Evolutionary conservation across 2,888 invertebrate species (phyloP), one percentile per base, ranked within the genome.

Genomic region (Ommatoiulus sabulosus): DNA sequence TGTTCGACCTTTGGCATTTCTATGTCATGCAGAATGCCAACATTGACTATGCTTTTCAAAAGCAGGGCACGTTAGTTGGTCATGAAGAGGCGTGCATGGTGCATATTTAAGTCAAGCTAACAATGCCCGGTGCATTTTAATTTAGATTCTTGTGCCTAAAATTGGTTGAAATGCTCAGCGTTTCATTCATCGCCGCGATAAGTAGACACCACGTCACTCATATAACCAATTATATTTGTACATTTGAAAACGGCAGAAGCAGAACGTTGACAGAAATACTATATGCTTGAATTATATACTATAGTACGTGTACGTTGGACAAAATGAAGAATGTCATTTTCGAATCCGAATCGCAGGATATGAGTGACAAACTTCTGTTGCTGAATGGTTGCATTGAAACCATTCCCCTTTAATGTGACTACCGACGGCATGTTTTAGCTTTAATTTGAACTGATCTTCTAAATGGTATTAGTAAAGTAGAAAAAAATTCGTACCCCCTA

Each of bases 1-100:
- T 72, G 20, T 72, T 72, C 72, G 72, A 72, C 72, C 72, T 72
- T 20, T 72, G 72, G 10, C 72, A 8, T 72, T 24, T 72, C 72
- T 2, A 24, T 72, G 72, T 72, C 5, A 5, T 24, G 10, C 72
- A 20, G 24, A 72, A 72, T 72, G 72, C 8, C 72, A 72, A 24
- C 72, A 72, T 6, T 72, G 72, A 72, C 72, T 24, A 24, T 24
- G 24, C n/a, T 24, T 72, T 72, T 72, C 24, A 72, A 72, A 24
- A 72, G 8, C 72, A 72, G 72, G 24, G 72, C n/a, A 72, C 24
- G 24, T 72, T 63, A 3, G 63, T n/a, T n/a, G 5, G n/a, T 24
- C 5, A n/a, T 72, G 72, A 0, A 20, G 20, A 72, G n/a, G 72
- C 72, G 72, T 5, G 24, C 72, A 72, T 72, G n/a, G 12, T 12